Conservation (phyloP, 2,113 vertebrate genomes). For the Eulemur macaco region DNA sequence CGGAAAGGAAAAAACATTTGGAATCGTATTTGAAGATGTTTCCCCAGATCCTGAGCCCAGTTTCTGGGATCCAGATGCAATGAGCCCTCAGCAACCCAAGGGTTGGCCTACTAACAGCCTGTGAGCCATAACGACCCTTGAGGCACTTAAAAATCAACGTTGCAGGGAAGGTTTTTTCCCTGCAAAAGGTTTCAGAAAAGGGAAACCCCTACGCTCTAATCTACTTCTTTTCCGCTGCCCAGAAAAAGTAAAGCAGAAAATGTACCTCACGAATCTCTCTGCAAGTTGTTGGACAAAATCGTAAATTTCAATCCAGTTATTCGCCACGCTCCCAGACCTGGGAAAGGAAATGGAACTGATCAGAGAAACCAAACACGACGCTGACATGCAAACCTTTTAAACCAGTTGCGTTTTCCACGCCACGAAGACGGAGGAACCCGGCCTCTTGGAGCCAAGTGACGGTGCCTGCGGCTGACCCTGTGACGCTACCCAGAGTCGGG, state of each 20-base stretch:
- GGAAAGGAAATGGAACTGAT: constrained; percentile 59
- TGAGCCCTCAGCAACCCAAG: background rate
- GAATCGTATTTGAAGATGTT: constrained; percentile 35
- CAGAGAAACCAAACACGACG: background rate
- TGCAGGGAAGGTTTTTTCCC: background rate
- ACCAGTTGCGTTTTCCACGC: background rate
- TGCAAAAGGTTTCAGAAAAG: background rate
- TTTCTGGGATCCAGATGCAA: constrained; percentile 62
- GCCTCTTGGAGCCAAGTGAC: background rate
- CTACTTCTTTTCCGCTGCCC: background rate
- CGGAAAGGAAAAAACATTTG: constrained; percentile 50
- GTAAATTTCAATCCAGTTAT: constrained; percentile 93
- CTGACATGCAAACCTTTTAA: background rate
- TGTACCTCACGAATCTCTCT: constrained; percentile 94
- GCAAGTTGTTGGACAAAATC: constrained; percentile 93
- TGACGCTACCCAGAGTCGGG: background rate
- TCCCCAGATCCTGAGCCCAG: constrained; percentile 2
- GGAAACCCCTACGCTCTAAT: background rate
- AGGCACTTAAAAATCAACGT: constrained; percentile 20
- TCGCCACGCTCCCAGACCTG: constrained; percentile 93
- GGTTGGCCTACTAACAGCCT: background rate
- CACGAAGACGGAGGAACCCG: background rate
- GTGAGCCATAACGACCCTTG: background rate
- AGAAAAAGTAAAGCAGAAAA: constrained; percentile 35
- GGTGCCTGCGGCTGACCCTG: background rate